Base-by-base conservation (phyloP, 35 echinoderm and acorn worm species). In the Acanthaster planci region DNA sequence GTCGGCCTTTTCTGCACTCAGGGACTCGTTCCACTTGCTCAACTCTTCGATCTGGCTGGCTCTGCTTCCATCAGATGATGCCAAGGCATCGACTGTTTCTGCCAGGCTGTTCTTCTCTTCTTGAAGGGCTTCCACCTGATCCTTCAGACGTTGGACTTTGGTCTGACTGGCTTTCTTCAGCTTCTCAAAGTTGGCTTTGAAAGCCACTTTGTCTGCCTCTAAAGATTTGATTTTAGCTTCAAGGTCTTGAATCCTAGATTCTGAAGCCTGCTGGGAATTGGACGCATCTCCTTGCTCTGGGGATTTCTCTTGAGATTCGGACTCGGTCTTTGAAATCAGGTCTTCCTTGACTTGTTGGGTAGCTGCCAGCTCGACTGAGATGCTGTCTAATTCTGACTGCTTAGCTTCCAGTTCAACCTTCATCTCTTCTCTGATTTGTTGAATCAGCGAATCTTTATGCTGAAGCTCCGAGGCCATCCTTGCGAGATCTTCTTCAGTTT, bases 101-200 rank as follows among this genome's bases (percentile, higher is more conserved):
- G 38, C 44, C 1, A 90, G 51, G 30, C 44, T 42, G 0, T 36
- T 84, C 44, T 56, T 87, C 38, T 87, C 85, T 18, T 39, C 80
- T 19, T 40, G 38, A 34, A 87, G 53, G 5, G 51, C 40, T 39
- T 79, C 90, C 67, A 85, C 29, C 75, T 87, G 64, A 7, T 93
- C 84, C 78, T 97, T 86, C 1, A 93, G 79, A 78, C 89, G 80
- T 34, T 97, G 93, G 29, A 93, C 60, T 82, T 93, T 97, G 5
- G 67, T 51, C 77, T 90, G 90, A n/a, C 90, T 86, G 15, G 90
- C 94, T 39, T 85, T 84, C 75, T 97, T 97, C 51, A 97, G 85
- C 76, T 90, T 97, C 78, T 97, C 94, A 86, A 93, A 92, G 82
- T 97, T 97, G 38, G 90, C 77, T 16, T 87, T 87, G 83, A 86